Base-by-base conservation (phyloP, 2,113 vertebrate species). In the Tyto alba region DNA sequence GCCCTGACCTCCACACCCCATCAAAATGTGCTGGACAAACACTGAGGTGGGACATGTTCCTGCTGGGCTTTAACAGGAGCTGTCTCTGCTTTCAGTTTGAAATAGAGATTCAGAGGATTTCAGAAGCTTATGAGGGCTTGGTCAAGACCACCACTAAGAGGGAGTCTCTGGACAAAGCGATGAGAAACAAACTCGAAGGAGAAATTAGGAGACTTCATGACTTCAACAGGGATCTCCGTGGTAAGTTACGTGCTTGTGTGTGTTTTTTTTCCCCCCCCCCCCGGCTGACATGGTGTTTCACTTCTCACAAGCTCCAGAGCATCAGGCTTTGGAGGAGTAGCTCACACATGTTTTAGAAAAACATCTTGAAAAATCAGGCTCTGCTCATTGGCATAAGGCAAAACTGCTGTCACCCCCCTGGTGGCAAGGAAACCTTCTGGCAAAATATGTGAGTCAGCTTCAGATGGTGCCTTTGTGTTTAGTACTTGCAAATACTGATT, bases 191-290 rank as follows among this genome's bases (percentile, higher is more conserved):
- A 91, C 98, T 99, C 0, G 99, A 99, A 96, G 98, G 98, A 13
- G 99, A 99, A 97, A 99, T 99, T 89, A 97, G 99, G 72, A 98
- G 98, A 74, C 98, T 99, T 74, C 98, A 98, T 7, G 99, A 99
- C 93, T 99, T 99, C 97, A 99, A 99, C 97, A 97, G 98, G 92
- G 99, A 99, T 94, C 97, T 99, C 59, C 98, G 98, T 97, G 99
- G 99, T 98, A 97, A 0, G 95, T 93, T 80, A 29, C 10, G 9
- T 88, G 72, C 43, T 66, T 60, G 17, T 80, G 48, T 67, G 8
- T 2, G 6, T 7, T 16, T 32, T 78, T 87, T 72, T 25, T 1
- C 21, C 21, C 21, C 21, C 21, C 21, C 21, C 21, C 1, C 27
- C n/a, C 26, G 2, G 34, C 15, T 67, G 12, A 7, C 26, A 2